phyloP scores from a whole-genome alignment of 1,140 invertebrate species.

The Prorops nasuta region DNA sequence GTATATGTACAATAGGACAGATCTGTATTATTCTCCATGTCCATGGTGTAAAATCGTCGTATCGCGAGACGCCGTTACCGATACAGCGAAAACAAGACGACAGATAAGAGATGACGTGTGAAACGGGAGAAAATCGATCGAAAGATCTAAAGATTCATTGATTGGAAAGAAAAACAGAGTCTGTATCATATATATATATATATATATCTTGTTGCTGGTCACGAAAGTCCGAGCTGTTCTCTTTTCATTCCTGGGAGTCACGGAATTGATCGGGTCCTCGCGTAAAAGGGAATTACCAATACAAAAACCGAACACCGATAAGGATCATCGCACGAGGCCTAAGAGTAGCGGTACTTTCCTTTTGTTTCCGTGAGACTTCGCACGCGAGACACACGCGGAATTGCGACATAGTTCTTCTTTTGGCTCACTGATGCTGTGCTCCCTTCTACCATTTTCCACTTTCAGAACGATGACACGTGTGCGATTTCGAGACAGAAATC shows the following conservation, averaged over 20 bases:
- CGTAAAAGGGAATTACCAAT: conserved; percentile 27
- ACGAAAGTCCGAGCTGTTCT: neutral
- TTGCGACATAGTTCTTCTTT: conserved; percentile 1
- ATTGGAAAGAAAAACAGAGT: too few species aligned
- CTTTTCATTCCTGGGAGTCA: neutral
- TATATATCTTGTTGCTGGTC: neutral
- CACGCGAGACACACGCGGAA: conserved; percentile 3
- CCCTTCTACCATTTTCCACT: neutral
- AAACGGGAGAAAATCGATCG: too few species aligned
- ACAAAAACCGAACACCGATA: conserved; percentile 23
- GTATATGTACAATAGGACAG: too few species aligned
- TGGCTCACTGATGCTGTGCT: neutral
- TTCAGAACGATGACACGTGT: neutral
- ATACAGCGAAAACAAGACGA: too few species aligned
- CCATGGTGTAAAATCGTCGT: too few species aligned
- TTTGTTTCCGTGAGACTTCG: conserved; percentile 18
- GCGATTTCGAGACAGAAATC: too few species aligned
- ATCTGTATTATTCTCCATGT: too few species aligned
- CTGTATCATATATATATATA: neutral
- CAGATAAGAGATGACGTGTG: too few species aligned
- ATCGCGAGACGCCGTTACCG: too few species aligned
- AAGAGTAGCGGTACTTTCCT: conserved; percentile 39
- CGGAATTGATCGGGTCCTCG: conserved; percentile 14
- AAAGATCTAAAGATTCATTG: too few species aligned
- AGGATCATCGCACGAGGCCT: conserved; percentile 11